phyloP scores from a whole-genome alignment of 2,797 vertebrate genomes.

The Distichodus sexfasciatus region DNA sequence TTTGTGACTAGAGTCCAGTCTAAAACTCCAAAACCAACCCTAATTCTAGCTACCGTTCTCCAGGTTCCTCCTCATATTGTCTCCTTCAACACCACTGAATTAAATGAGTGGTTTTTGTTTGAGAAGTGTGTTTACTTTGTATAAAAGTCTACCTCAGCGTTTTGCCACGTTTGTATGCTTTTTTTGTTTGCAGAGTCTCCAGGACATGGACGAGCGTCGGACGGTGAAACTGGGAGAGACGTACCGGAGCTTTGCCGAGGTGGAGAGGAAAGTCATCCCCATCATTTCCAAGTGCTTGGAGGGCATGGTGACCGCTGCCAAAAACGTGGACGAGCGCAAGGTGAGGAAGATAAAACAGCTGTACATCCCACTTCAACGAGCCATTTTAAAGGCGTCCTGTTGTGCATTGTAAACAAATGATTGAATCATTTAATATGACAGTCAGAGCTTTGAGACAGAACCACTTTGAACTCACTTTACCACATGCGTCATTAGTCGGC shows the following conservation, averaged over 20 bases:
- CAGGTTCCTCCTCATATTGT: too few relatives aligned
- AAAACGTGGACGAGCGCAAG: conserved; percentile 89
- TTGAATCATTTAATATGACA: neutral
- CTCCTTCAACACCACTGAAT: too few relatives aligned
- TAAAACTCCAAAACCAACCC: too few relatives aligned
- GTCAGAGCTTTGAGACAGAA: neutral
- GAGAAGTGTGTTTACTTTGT: neutral
- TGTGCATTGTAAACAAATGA: neutral
- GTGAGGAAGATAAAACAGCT: conserved; percentile 64
- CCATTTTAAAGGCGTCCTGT: neutral
- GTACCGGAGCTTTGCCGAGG: conserved; percentile 92
- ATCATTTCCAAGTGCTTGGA: conserved; percentile 97
- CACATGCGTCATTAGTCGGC: too few relatives aligned
- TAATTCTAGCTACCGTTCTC: too few relatives aligned
- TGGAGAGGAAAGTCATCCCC: conserved; percentile 91
- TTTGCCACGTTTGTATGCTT: too few relatives aligned
- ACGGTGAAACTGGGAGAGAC: conserved; percentile 94
- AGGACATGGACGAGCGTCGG: conserved; percentile 95
- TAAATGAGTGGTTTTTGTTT: too few relatives aligned
- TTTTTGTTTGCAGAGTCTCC: conserved; percentile 93
- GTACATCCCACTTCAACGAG: neutral
- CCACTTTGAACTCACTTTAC: too few relatives aligned
- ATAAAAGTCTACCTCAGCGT: too few relatives aligned
- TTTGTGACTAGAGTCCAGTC: too few relatives aligned
- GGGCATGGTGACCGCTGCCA: conserved; percentile 95